phyloP scores from a whole-genome alignment of 2,888 invertebrate species.

The Steinernema hermaphroditum region DNA sequence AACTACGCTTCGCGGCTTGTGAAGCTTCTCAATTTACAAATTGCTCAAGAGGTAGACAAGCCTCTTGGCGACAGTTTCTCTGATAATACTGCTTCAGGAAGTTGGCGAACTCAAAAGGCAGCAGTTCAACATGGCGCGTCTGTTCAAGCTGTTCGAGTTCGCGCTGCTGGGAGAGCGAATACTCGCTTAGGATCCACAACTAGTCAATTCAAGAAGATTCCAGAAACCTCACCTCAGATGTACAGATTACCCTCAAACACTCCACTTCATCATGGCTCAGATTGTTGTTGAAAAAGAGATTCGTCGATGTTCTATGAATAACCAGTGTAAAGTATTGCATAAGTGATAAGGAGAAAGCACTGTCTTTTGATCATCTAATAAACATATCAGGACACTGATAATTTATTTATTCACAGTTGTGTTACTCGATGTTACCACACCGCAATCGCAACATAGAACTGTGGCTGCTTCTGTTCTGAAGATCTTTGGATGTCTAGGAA shows the following conservation, averaged over 20 bases:
- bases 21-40: constrained; percentile 20
- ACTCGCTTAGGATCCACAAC: background rate
- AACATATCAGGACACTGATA: too few species aligned
- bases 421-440: too few species aligned
- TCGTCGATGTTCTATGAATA: too few species aligned
- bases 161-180: background rate
- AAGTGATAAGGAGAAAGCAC: too few species aligned
- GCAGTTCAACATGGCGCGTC: background rate
- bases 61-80: too few species aligned
- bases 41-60: background rate
- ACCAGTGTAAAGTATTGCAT: too few species aligned
- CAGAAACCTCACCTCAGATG: constrained; percentile 23
- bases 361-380: too few species aligned
- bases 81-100: constrained; percentile 14
- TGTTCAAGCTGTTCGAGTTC: background rate
- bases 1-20: constrained; percentile 33
- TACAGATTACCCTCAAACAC: constrained; percentile 27
- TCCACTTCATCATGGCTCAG: background rate
- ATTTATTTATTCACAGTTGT: too few species aligned
- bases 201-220: background rate
- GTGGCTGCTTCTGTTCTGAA: too few species aligned
- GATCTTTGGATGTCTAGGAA: too few species aligned
- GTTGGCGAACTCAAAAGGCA: background rate
- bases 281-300: constrained; percentile 7
- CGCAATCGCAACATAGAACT: too few species aligned